Evolutionary conservation across 92 coral and sea anemone genomes (phyloP), one percentile per base, ranked within the genome.

Genomic region (Siderastrea siderea): DNA sequence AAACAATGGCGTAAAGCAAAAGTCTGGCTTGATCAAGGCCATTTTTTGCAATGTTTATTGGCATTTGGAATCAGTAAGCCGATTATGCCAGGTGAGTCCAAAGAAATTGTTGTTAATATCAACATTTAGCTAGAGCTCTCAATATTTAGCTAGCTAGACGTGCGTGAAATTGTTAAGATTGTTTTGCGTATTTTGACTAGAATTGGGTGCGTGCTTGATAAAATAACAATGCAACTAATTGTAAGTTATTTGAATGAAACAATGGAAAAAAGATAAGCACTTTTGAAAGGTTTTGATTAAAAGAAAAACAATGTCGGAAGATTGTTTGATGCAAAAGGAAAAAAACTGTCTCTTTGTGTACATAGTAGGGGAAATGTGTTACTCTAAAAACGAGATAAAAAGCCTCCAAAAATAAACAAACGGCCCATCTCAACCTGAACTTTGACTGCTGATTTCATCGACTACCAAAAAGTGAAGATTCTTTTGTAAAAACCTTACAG

Each of bases 271-370:
- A 54, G 52, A 66, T 13, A 54, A 16, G 38, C 50, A 3, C 46
- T 62, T 49, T n/a, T 11, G 12, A 63, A 65, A 63, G 57, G 12
- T 49, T 26, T 13, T 67, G 84, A 78, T 65, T 52, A 51, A 38
- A 38, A 38, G 46, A 12, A 66, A 59, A 77, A 78, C 50, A 67
- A n/a, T 15, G 55, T 47, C 86, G 78, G 78, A 57, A 58, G n/a
- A 69, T 1, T 5, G 57, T 19, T 82, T 71, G 48, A 6, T 6
- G 14, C 3, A 26, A 1, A 6, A 11, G 15, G 51, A 60, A 17
- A 7, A 46, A 57, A 52, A 26, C 46, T 46, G 68, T 47, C 51
- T 70, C 74, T 53, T 38, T 9, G 16, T 69, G 19, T 69, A 69
- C 15, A 44, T 50, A 8, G 16, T 3, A 51, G 51, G 51, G 84